Base-by-base conservation (phyloP, 2,113 vertebrate genomes). In the Oryzias woworae region DNA sequence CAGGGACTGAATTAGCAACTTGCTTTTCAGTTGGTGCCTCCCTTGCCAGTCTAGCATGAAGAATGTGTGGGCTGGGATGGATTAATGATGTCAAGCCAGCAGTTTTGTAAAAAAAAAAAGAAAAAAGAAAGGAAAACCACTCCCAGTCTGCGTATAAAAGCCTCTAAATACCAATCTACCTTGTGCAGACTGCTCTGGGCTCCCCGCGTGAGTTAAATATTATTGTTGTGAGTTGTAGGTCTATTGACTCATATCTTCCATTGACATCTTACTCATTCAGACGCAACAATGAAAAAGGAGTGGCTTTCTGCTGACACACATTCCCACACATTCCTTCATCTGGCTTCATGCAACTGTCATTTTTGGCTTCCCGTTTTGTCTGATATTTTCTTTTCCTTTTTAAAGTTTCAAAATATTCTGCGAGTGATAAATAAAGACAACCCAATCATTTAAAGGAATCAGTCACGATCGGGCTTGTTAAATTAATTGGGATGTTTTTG, bases 161-260 rank as follows among this genome's bases (percentile, higher is more conserved):
- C 79, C 83, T 65, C 78, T 81, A 85, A 87, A 80, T 75, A 71
- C 86, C 58, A 26, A 83, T 80, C 54, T 63, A 78, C 70, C 69
- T 64, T 75, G 16, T 31, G 43, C 64, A 72, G 71, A 68, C 73
- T 60, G 42, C 72, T 18, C 48, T 0, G n/a, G 58, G 65, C 56
- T 73, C 64, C n/a, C 56, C 49, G 4, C 67, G 69, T 69, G 59
- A 55, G 52, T 71, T 86, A 81, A 86, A 82, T 82, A 86, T 89
- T 80, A 85, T 77, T 80, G 78, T 84, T 82, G 69, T 78, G 76
- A 76, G 75, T 83, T 74, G 83, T 78, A 86, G 77, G 54, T 76
- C 43, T 14, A 23, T 76, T 87, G 87, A 89, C 68, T 89, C 85
- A 85, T 36, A 58, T 73, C 84, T 86, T 84, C 85, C 82, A 82